Evolutionary conservation across 2,797 vertebrate genomes (phyloP), one percentile per base, ranked within the genome.

Genomic region (Thalassophryne amazonica): DNA sequence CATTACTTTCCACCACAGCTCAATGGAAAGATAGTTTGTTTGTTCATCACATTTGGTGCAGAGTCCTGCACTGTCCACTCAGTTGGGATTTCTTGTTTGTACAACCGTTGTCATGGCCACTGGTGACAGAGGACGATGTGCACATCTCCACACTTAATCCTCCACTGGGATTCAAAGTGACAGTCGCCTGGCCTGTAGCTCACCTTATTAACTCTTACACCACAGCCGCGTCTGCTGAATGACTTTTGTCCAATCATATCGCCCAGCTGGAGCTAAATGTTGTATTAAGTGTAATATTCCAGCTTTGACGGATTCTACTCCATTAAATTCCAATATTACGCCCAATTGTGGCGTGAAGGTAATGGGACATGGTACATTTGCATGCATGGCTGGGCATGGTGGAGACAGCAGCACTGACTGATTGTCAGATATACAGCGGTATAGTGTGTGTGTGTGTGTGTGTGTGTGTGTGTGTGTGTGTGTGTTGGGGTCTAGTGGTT

Each of bases 241-340:
- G 46, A 14, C 18, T 54, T 69, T 39, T 40, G 33, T 30, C 34
- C 23, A 8, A 10, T 39, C 27, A 4, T 11, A 24, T 43, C 16
- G 4, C 32, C 8, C 1, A 4, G 22, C 38, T 12, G 17, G 6
- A 25, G 21, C 31, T 62, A 48, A 69, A 60, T 23, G 55, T 38
- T 62, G 14, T 16, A 39, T 38, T 30, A 36, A 42, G 50, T 46
- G 7, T 54, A 42, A 73, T 48, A 60, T 23, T 45, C 23, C 38
- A 27, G 5, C 22, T 51, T 2, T 38, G 59, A 56, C 31, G 3
- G 15, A 55, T 59, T 51, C 10, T 15, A 23, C 5, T 46, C 30
- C 16, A 58, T 71, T 67, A 53, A 62, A 63, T 6, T 31, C 20
- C 32, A 48, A 42, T 65, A 49, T 33, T 29, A 13, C 28, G 38